A percentile compares a stretch with the other conserved stretches of the same genome.
phyloP scores from a whole-genome alignment of 2,888 invertebrate species.

The Napeogenes sylphis region DNA sequence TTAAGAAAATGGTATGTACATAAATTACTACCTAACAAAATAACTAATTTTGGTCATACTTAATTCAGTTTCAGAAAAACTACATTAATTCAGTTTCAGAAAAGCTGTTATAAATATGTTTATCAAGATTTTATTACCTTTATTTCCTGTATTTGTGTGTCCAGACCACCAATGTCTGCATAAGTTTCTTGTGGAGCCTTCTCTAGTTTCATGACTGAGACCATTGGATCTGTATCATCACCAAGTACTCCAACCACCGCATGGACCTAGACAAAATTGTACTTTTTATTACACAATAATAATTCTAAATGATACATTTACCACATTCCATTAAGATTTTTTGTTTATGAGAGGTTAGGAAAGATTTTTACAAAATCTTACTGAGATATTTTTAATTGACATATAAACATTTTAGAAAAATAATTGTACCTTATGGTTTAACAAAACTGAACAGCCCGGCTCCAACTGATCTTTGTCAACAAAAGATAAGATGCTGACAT shows the following conservation, averaged over 20 bases:
- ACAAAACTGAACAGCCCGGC: slow-evolving; percentile 97
- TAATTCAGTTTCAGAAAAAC: no score
- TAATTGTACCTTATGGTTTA: slow-evolving; percentile 93
- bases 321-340: no score
- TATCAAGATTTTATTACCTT: slow-evolving; percentile 45
- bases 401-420: background rate
- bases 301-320: no score
- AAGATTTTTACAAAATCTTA: background rate
- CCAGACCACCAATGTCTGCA: slow-evolving; percentile 98
- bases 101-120: background rate
- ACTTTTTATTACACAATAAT: background rate
- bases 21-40: no score
- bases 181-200: slow-evolving; percentile 99
- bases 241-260: slow-evolving; percentile 99
- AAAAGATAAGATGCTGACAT: slow-evolving; percentile 98
- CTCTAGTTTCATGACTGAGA: slow-evolving; percentile 99
- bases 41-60: no score
- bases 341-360: no score
- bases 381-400: no score
- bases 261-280: slow-evolving; percentile 82
- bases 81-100: no score
- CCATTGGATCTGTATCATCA: slow-evolving; percentile 99
- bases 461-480: slow-evolving; percentile 99
- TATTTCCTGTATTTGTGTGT: slow-evolving; percentile 92
- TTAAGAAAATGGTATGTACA: no score